Conservation (phyloP, 1,140 invertebrate genomes). For the Bombus confusus region DNA sequence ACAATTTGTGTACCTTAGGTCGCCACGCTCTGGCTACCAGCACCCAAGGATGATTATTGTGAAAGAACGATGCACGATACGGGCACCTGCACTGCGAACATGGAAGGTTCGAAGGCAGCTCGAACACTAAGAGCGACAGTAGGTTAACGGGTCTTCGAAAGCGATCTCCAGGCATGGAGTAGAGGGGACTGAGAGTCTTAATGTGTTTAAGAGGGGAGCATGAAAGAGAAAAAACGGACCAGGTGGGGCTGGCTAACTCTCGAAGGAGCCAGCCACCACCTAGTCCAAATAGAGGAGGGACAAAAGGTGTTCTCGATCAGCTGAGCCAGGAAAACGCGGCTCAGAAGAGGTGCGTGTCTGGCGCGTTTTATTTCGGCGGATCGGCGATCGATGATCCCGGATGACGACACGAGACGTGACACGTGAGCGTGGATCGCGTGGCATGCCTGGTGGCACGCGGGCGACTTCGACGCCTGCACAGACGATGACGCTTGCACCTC, state of each 20-base stretch:
- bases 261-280: neutral
- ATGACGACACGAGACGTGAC: conserved; percentile 46
- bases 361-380: conserved; percentile 42
- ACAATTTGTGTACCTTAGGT: conserved; percentile 14
- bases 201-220: conserved; percentile 45
- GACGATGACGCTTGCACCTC: neutral
- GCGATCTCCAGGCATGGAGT: conserved; percentile 53
- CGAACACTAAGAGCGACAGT: conserved; percentile 74
- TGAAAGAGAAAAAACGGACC: conserved; percentile 57
- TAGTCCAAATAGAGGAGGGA: neutral
- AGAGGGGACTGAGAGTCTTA: conserved; percentile 24
- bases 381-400: conserved; percentile 47
- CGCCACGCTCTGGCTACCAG: conserved; percentile 9
- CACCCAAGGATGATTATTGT: conserved; percentile 61
- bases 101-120: conserved; percentile 38
- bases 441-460: conserved; percentile 43
- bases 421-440: conserved; percentile 34
- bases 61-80: conserved; percentile 18
- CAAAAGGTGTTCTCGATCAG: conserved; percentile 44
- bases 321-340: conserved; percentile 28
- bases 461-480: conserved; percentile 53
- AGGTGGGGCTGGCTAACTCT: conserved; percentile 21
- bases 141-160: conserved; percentile 80
- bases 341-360: neutral
- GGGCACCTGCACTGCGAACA: conserved; percentile 23